Base-by-base conservation (phyloP, 2,797 vertebrate genomes). In the Diplodus puntazzo region DNA sequence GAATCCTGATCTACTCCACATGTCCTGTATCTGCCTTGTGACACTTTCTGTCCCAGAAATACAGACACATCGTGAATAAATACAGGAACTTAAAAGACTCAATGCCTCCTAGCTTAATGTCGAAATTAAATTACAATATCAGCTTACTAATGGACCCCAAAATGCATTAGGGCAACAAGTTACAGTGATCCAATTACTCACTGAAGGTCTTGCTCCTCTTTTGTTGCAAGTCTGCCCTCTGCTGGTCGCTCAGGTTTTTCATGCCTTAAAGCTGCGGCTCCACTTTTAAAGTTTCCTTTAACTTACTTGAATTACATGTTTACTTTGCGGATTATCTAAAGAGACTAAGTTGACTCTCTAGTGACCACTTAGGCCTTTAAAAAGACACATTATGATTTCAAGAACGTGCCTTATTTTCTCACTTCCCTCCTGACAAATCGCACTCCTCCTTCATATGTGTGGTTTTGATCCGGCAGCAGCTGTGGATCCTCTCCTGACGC, bases 191-290 rank as follows among this genome's bases (percentile, higher is more conserved):
- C 59, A 79, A 66, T 73, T 61, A 70, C 64, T 75, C 54, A 34
- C 34, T 21, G n/a, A 57, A 20, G 21, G 17, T 16, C 25, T 53
- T 21, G 3, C n/a, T 67, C 43, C 61, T 83, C 68, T 88, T 88
- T 83, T 59, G 54, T 73, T 87, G 54, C 87, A 88, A 92, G 90
- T 39, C 85, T 91, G 92, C 93, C 92, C 93, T 92, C 94, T 94
- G 82, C 83, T 94, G 94, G 87, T 67, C 1, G 4, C 39, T 54
- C 8, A 34, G 4, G 23, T 27, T 52, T 39, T 42, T 53, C 53
- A 65, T 25, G 0, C 3, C 53, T 57, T 20, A 42, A 79, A 21
- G 17, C 10, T 70, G 16, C 8, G 68, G 2, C 13, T 53, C 7
- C 1, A 54, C 8, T 53, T 50, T 27, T 57, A 10, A 8, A 12